Evolutionary conservation across 2,888 invertebrate species (phyloP).

Genomic region (Campaea margaritaria): DNA sequence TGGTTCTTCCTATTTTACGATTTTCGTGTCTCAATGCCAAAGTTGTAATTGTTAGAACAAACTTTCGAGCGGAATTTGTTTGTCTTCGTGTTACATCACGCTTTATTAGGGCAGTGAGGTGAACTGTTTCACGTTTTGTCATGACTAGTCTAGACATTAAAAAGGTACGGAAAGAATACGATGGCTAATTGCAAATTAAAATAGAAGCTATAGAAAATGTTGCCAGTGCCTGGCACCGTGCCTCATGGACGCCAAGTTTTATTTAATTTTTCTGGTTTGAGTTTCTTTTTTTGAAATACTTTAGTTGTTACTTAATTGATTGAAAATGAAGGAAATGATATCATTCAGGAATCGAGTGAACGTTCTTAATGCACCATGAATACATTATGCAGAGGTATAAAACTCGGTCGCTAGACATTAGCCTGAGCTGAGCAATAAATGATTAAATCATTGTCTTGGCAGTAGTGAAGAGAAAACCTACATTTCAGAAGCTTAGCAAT

Average conservation of each 20-base stretch:
- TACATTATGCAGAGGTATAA: constrained; percentile 16
- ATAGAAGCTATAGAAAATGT: too few relatives aligned
- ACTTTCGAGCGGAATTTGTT: constrained; percentile 31
- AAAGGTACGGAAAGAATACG: too few relatives aligned
- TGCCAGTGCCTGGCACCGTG: too few relatives aligned
- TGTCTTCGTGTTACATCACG: constrained; percentile 27
- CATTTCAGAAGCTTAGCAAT: too few relatives aligned
- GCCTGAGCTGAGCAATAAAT: constrained; percentile 1
- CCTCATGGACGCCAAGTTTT: too few relatives aligned
- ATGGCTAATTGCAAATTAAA: too few relatives aligned
- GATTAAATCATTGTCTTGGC: constrained; percentile 8
- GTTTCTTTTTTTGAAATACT: too few relatives aligned
- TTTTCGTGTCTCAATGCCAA: constrained; percentile 69
- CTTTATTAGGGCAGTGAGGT: constrained; percentile 14
- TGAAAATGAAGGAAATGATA: too few relatives aligned
- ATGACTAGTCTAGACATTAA: neutral
- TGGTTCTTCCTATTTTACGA: constrained; percentile 51
- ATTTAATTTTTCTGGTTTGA: too few relatives aligned
- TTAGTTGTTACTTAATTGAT: too few relatives aligned
- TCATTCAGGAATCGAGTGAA: too few relatives aligned
- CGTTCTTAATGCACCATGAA: constrained; percentile 10
- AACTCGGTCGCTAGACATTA: constrained; percentile 9
- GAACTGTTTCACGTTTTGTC: constrained; percentile 3
- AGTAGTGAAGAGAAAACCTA: constrained; percentile 4
- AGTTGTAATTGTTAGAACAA: constrained; percentile 30